These are phyloP conservation scores for Salvelinus fontinalis DNA, from an alignment of 2,113 vertebrate species.

Conservation along the genomic window DNA sequence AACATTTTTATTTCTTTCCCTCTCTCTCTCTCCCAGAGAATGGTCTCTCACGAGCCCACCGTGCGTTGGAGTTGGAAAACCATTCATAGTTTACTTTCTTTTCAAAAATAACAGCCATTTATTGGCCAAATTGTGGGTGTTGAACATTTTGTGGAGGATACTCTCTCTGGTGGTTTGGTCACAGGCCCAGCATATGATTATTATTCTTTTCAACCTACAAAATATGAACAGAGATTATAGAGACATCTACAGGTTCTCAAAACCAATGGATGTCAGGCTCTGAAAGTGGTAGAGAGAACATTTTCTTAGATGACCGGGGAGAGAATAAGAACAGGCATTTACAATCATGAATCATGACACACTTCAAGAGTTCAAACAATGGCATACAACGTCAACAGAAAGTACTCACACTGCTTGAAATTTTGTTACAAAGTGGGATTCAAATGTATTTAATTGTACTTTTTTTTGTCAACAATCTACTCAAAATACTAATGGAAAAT, in stretches of 20 bases:
- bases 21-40: neutral
- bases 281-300: too few relatives aligned
- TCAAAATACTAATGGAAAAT: too few relatives aligned
- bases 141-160: neutral
- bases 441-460: too few relatives aligned
- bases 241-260: neutral
- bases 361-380: too few relatives aligned
- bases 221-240: neutral
- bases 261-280: neutral
- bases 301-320: neutral
- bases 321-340: neutral
- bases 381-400: too few relatives aligned
- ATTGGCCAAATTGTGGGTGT: neutral
- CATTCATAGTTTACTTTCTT: neutral
- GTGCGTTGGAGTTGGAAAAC: neutral
- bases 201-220: neutral
- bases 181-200: neutral
- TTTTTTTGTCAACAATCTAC: too few relatives aligned
- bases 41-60: constrained; percentile 2
- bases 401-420: too few relatives aligned
- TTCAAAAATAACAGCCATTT: neutral
- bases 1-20: constrained; percentile 7
- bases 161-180: neutral
- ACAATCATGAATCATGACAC: neutral
- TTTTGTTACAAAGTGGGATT: too few relatives aligned